A percentile compares a stretch with the other conserved stretches of the same genome.
Evolutionary conservation across 2,797 vertebrate species (phyloP).

Genomic region (Pseudomugil gertrudae): DNA sequence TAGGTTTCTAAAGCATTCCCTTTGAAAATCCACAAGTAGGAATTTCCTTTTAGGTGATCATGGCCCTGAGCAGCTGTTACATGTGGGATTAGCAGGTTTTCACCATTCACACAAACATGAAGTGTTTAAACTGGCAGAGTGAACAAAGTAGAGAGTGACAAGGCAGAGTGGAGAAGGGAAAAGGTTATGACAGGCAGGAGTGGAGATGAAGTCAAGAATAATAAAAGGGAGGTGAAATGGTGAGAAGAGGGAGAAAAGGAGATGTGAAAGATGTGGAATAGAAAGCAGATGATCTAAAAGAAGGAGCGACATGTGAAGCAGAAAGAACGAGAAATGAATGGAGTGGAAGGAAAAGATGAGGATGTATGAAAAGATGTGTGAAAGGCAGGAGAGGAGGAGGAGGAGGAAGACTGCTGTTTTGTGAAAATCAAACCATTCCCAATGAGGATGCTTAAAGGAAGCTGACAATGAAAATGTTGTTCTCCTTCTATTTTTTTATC

Average conservation of each 20-base stretch:
- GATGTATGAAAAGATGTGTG: constrained; percentile 57
- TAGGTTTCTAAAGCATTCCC: constrained; percentile 65
- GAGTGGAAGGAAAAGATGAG: constrained; percentile 23
- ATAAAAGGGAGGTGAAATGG: constrained; percentile 18
- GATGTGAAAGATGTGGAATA: constrained; percentile 34
- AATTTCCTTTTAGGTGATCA: constrained; percentile 77
- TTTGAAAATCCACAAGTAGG: constrained; percentile 62
- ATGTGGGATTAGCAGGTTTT: constrained; percentile 72
- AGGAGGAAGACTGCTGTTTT: constrained; percentile 24
- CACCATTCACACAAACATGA: constrained; percentile 67
- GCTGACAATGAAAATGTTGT: constrained; percentile 47
- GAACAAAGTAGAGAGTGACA: constrained; percentile 40
- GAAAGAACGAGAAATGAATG: constrained; percentile 43
- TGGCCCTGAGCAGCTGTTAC: constrained; percentile 73
- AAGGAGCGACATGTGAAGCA: constrained; percentile 32
- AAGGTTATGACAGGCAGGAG: constrained; percentile 39
- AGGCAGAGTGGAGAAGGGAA: constrained; percentile 17
- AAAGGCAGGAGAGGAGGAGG: constrained; percentile 27
- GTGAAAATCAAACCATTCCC: constrained; percentile 37
- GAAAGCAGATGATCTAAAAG: constrained; percentile 37
- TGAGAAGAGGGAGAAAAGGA: constrained; percentile 27
- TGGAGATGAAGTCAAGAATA: constrained; percentile 32
- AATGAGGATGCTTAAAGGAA: constrained; percentile 45
- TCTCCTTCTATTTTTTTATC: constrained; percentile 23
- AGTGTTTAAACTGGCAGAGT: constrained; percentile 62